Percentiles rank a stretch among this genome's conserved stretches.
Conservation (phyloP, 2,888 invertebrate genomes). For the Napeogenes inachia region DNA sequence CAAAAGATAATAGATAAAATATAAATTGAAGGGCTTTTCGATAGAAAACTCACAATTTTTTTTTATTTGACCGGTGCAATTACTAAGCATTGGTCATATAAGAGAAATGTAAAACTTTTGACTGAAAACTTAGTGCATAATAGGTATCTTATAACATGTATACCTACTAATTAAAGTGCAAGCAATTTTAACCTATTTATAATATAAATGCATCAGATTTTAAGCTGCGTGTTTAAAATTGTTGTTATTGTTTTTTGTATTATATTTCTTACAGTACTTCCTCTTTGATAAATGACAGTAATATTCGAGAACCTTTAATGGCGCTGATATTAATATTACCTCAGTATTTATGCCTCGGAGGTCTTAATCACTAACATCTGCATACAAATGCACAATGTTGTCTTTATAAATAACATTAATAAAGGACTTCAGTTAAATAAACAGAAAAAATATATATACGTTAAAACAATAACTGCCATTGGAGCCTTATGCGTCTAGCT, state of each 20-base stretch:
- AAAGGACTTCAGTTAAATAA: conserved; percentile 2
- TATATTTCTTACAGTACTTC: neutral
- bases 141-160: too few relatives aligned
- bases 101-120: too few relatives aligned
- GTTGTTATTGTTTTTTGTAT: neutral
- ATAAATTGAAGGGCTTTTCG: too few relatives aligned
- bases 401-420: conserved; percentile 6
- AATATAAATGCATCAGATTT: too few relatives aligned
- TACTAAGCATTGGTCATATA: too few relatives aligned
- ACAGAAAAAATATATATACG: neutral
- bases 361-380: conserved; percentile 8
- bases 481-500: neutral
- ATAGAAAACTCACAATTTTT: too few relatives aligned
- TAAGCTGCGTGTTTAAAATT: too few relatives aligned
- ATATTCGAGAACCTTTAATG: conserved; percentile 5
- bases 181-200: too few relatives aligned
- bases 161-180: too few relatives aligned
- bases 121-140: too few relatives aligned
- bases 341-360: conserved; percentile 6
- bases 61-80: too few relatives aligned
- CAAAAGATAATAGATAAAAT: too few relatives aligned
- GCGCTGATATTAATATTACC: conserved; percentile 2
- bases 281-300: neutral
- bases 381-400: conserved; percentile 6
- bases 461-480: conserved; percentile 1